Conservation (phyloP, 2,797 vertebrate species). For the Aeoliscus strigatus region DNA sequence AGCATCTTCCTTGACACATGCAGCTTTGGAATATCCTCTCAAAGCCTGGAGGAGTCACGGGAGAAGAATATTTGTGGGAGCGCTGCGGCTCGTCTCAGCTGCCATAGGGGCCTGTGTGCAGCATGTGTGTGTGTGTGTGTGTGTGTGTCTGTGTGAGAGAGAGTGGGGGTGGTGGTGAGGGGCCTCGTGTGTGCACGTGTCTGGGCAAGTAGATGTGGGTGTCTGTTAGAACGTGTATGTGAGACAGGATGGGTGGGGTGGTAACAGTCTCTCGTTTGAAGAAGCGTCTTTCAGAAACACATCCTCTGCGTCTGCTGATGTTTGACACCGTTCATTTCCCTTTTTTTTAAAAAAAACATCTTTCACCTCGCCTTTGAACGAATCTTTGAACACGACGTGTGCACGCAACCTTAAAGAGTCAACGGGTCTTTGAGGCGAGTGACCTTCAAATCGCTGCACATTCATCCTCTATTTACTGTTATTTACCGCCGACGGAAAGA, state of each 20-base stretch:
- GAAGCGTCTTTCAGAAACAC: slow-evolving; percentile 42
- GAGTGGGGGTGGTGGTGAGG: slow-evolving; percentile 19
- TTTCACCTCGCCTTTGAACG: too few species aligned
- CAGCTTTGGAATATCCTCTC: slow-evolving; percentile 30
- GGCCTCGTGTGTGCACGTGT: slow-evolving; percentile 13
- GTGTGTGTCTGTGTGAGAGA: slow-evolving; percentile 29
- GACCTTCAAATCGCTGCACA: too few species aligned
- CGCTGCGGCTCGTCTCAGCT: slow-evolving; percentile 40
- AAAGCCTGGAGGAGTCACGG: too few species aligned
- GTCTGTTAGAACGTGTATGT: too few species aligned
- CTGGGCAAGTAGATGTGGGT: too few species aligned
- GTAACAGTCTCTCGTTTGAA: slow-evolving; percentile 45
- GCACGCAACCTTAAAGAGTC: too few species aligned
- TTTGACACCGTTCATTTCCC: slow-evolving; percentile 12
- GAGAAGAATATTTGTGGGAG: too few species aligned
- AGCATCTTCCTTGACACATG: slow-evolving; percentile 19
- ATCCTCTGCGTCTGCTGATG: slow-evolving; percentile 54
- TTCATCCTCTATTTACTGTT: too few species aligned
- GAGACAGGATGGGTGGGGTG: slow-evolving; percentile 62
- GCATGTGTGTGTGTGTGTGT: slow-evolving; percentile 18
- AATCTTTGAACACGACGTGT: too few species aligned
- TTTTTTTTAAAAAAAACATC: too few species aligned
- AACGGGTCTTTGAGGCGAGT: too few species aligned
- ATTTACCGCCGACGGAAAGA: too few species aligned
- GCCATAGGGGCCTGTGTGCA: slow-evolving; percentile 23